These are phyloP conservation scores for Sardina pilchardus DNA, from an alignment of 2,113 vertebrate genomes.

Conservation along the genomic window DNA sequence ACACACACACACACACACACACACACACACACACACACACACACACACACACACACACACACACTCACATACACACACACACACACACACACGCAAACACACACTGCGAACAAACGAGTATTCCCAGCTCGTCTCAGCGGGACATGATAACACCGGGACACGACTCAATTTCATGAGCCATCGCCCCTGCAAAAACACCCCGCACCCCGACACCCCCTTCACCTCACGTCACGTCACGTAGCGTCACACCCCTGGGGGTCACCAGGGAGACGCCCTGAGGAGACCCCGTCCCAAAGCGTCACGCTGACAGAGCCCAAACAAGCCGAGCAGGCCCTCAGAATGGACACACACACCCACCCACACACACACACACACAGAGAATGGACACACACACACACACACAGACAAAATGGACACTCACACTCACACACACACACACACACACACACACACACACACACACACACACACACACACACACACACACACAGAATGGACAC, in stretches of 20 bases:
- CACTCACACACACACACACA: too few relatives aligned
- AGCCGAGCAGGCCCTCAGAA: background rate
- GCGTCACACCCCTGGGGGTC: background rate
- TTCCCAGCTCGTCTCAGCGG: slow-evolving; percentile 35
- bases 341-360: background rate
- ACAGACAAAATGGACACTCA: too few relatives aligned
- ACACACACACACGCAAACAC: background rate
- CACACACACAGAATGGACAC: background rate
- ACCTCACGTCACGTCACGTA: background rate
- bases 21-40: too few relatives aligned
- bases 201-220: background rate
- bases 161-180: slow-evolving; percentile 70
- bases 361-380: too few relatives aligned
- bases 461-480: too few relatives aligned
- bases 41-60: background rate
- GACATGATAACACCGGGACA: slow-evolving; percentile 51
- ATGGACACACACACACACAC: too few relatives aligned
- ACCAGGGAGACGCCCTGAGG: background rate
- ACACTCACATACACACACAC: background rate
- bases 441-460: too few relatives aligned
- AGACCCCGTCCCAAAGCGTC: background rate
- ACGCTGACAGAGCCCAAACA: background rate
- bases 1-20: too few relatives aligned
- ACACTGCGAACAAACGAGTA: slow-evolving; percentile 39
- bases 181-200: slow-evolving; percentile 46